Percentiles rank a stretch among this genome's conserved stretches.
phyloP scores from a whole-genome alignment of 2,888 invertebrate species.

The Chydorus sphaericus region DNA sequence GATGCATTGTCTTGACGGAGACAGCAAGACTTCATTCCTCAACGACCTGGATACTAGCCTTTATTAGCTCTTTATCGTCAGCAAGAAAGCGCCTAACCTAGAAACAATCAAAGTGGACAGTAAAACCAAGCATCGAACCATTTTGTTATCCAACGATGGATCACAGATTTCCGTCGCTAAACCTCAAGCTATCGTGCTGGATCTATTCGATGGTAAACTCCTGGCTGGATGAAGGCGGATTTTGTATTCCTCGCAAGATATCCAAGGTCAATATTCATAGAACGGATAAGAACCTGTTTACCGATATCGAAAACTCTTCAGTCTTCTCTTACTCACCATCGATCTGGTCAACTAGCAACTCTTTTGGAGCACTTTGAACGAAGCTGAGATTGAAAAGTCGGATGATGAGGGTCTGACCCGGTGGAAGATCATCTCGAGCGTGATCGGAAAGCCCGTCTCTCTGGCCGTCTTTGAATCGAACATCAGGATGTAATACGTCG shows the following conservation, averaged over 20 bases:
- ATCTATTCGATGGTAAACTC: slow-evolving; percentile 72
- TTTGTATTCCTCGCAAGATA: slow-evolving; percentile 74
- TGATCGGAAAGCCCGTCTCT: slow-evolving; percentile 62
- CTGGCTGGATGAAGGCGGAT: slow-evolving; percentile 93
- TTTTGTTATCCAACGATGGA: slow-evolving; percentile 75
- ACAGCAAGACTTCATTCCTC: slow-evolving; percentile 66
- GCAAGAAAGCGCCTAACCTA: slow-evolving; percentile 74
- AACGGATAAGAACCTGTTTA: slow-evolving; percentile 50
- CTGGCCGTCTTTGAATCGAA: slow-evolving; percentile 64
- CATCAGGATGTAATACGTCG: slow-evolving; percentile 75
- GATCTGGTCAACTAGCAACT: slow-evolving; percentile 63
- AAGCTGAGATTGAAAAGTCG: slow-evolving; percentile 36
- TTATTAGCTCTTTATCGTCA: slow-evolving; percentile 83
- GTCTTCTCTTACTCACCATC: slow-evolving; percentile 71
- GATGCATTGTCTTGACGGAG: slow-evolving; percentile 68
- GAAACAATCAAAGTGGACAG: slow-evolving; percentile 77
- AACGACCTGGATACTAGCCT: slow-evolving; percentile 60
- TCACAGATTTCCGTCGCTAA: slow-evolving; percentile 68
- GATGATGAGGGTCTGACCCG: slow-evolving; percentile 46
- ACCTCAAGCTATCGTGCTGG: slow-evolving; percentile 73
- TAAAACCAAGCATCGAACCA: slow-evolving; percentile 62
- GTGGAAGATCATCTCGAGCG: slow-evolving; percentile 45
- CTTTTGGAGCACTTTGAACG: slow-evolving; percentile 73
- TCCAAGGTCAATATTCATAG: slow-evolving; percentile 77
- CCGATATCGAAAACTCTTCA: slow-evolving; percentile 46